phyloP scores from a whole-genome alignment of 2,113 vertebrate species.

The Sakesphorus luctuosus region DNA sequence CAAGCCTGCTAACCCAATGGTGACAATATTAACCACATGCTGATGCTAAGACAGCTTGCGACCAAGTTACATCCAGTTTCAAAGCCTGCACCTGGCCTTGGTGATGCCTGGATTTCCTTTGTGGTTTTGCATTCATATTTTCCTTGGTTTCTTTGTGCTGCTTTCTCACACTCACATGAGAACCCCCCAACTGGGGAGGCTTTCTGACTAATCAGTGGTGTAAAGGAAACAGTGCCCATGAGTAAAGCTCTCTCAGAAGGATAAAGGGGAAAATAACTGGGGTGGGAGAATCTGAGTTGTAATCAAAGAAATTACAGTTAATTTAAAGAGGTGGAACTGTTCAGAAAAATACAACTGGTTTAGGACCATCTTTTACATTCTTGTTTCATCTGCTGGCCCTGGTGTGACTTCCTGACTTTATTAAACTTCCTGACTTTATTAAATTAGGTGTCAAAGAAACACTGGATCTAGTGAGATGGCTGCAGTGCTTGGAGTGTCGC shows the following conservation, averaged over 20 bases:
- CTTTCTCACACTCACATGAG: background rate
- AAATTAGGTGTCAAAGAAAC: background rate
- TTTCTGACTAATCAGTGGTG: background rate
- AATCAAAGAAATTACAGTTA: background rate
- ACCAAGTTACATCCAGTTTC: background rate
- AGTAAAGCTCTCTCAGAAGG: background rate
- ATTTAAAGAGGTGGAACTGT: background rate
- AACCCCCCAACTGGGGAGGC: background rate
- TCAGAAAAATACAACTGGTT: background rate
- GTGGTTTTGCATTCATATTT: conserved; percentile 48
- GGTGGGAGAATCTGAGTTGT: background rate
- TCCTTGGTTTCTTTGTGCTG: background rate
- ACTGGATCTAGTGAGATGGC: background rate
- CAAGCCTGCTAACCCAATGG: background rate
- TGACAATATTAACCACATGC: background rate
- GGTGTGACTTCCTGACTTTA: accelerated
- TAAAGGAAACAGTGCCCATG: background rate
- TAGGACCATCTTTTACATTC: background rate
- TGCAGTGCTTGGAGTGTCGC: background rate
- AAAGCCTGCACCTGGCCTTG: conserved; percentile 21
- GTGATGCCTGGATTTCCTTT: background rate
- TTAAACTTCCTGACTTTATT: background rate
- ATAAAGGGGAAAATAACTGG: background rate
- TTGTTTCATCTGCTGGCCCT: background rate
- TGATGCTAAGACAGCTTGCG: background rate